Conservation (phyloP, 2,888 invertebrate species). For the Drosophila algonquin region DNA sequence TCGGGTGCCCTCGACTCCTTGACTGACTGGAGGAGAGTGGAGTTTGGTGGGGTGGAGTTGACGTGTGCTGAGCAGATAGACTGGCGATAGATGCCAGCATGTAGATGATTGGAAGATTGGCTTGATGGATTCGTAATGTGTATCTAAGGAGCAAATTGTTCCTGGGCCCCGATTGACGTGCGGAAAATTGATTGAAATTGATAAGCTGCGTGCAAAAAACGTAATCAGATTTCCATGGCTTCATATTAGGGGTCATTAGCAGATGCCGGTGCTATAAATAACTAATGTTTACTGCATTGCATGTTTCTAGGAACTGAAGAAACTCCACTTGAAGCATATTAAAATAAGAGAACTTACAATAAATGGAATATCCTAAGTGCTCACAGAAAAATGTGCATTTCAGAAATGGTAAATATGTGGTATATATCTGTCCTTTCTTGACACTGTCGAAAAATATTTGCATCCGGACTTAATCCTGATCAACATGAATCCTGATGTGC, state of each 20-base stretch:
- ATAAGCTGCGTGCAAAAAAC: slow-evolving; percentile 39
- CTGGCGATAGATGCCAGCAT: background rate
- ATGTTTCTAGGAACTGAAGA: background rate
- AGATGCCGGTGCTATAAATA: slow-evolving; percentile 17
- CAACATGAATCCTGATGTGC: slow-evolving; percentile 1
- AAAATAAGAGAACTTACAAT: no score
- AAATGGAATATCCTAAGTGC: no score
- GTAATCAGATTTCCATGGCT: slow-evolving; percentile 31
- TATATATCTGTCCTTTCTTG: no score
- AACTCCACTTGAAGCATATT: background rate
- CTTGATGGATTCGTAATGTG: slow-evolving; percentile 41
- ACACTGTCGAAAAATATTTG: no score
- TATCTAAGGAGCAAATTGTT: slow-evolving; percentile 36
- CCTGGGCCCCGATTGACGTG: background rate
- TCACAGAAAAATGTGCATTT: no score
- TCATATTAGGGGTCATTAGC: slow-evolving; percentile 34
- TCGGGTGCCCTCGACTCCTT: slow-evolving; percentile 3
- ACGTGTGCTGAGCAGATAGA: slow-evolving; percentile 4
- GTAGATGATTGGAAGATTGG: slow-evolving; percentile 20
- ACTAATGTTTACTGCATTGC: slow-evolving; percentile 10
- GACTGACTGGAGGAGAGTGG: background rate
- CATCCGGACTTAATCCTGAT: background rate
- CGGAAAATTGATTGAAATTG: slow-evolving; percentile 47
- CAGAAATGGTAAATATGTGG: no score
- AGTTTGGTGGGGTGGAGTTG: background rate